Evolutionary conservation across 2,797 vertebrate genomes (phyloP).

Genomic region (Pelobates cultripes): DNA sequence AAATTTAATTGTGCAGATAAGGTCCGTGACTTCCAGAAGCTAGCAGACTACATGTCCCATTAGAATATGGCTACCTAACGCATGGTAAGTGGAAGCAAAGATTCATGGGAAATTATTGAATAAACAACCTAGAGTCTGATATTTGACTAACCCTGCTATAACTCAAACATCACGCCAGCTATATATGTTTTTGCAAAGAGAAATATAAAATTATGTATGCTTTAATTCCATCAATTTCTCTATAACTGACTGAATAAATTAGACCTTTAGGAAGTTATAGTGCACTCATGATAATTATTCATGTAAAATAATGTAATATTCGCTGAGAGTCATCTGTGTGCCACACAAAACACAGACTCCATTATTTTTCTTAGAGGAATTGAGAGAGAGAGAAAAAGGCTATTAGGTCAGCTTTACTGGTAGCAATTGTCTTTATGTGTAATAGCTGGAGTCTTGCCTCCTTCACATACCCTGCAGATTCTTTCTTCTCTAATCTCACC

Average conservation of each 20-base stretch:
- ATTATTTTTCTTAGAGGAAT: slow-evolving; percentile 61
- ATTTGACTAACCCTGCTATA: too few species aligned
- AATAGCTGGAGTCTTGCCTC: slow-evolving; percentile 71
- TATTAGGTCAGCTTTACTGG: slow-evolving; percentile 60
- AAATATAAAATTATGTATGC: too few species aligned
- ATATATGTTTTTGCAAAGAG: too few species aligned
- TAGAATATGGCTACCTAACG: too few species aligned
- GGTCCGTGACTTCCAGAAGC: too few species aligned
- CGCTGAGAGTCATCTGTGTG: slow-evolving; percentile 58
- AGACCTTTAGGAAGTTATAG: neutral
- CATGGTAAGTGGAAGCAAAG: too few species aligned
- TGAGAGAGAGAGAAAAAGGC: slow-evolving; percentile 56
- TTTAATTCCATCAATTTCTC: neutral
- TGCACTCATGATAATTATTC: slow-evolving; percentile 16
- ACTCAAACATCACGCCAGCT: too few species aligned
- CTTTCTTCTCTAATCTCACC: slow-evolving; percentile 79
- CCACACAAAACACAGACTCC: slow-evolving; percentile 60
- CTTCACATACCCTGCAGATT: slow-evolving; percentile 63
- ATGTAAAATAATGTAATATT: neutral
- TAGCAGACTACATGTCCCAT: too few species aligned
- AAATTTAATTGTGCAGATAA: too few species aligned
- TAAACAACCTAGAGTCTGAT: too few species aligned
- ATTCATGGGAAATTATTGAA: too few species aligned
- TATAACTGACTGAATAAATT: slow-evolving; percentile 58
- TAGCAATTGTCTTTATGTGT: slow-evolving; percentile 62